Evolutionary conservation across 2,888 invertebrate species (phyloP).

Genomic region (Euproctis similis): DNA sequence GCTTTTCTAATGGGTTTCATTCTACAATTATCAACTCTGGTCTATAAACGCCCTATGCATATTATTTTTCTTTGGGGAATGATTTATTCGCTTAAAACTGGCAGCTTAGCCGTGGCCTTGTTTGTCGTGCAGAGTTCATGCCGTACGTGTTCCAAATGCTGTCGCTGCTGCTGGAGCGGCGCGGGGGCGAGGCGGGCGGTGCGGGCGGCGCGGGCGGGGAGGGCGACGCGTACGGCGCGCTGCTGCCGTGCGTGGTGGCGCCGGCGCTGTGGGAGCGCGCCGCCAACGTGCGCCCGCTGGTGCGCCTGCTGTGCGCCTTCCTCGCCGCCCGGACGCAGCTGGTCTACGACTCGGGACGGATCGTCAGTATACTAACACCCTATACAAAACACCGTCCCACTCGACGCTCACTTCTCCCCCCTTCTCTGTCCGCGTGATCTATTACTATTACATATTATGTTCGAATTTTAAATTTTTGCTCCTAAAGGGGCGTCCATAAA

Average conservation of each 20-base stretch:
- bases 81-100: too few relatives aligned
- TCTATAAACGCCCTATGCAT: too few relatives aligned
- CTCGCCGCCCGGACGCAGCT: constrained; percentile 66
- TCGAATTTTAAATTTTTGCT: too few relatives aligned
- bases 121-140: constrained; percentile 94
- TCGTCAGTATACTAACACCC: constrained; percentile 78
- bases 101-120: too few relatives aligned
- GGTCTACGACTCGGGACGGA: constrained; percentile 76
- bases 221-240: constrained; percentile 87
- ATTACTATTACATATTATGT: too few relatives aligned
- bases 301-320: constrained; percentile 92
- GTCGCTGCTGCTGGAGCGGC: constrained; percentile 90
- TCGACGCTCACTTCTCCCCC: too few relatives aligned
- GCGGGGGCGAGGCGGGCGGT: constrained; percentile 44
- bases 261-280: constrained; percentile 95
- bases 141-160: constrained; percentile 99
- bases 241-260: constrained; percentile 92
- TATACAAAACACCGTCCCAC: too few relatives aligned
- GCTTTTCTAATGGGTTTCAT: too few relatives aligned
- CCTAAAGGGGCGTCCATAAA: too few relatives aligned
- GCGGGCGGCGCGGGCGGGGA: constrained; percentile 36
- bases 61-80: too few relatives aligned
- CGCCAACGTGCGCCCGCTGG: constrained; percentile 95
- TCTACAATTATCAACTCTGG: too few relatives aligned
- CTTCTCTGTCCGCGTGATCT: too few relatives aligned